Base-by-base conservation (phyloP, 2,888 invertebrate species). In the Acleris emargana region DNA sequence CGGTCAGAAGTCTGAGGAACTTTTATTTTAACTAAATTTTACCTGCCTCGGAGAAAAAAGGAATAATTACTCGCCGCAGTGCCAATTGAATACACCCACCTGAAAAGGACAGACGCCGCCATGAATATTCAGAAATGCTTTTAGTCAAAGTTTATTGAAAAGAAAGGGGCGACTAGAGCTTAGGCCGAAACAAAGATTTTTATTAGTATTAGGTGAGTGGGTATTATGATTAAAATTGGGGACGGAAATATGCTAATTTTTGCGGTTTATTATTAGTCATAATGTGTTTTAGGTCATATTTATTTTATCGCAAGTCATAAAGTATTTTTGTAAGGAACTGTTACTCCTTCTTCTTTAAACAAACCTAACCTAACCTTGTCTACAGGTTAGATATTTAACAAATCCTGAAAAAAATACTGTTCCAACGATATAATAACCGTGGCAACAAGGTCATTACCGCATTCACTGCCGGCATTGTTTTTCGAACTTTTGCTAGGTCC, bases 121-220 rank as follows among this genome's bases (percentile, higher is more conserved):
- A 90, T 92, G 90, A 92, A 92, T 92, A 92, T 91, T 91, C 90
- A 77, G 81, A 78, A 81, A 85, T 73, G 86, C 87, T 89, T 88
- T 91, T 85, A 89, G 80, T 79, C 71, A 75, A 83, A 87, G 82
- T 87, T 90, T 88, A 90, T 89, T 89, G 88, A 88, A 89, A 88
- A 82, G 83, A 81, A 82, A 81, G 73, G 73, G 74, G 18, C 72
- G 71, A 76, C 63, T 62, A 57, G 58, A 62, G 67, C 62, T 70
- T 69, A 63, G 50, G 52, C 11, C 13, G 22, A 11, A 60, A 66
- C 66, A 61, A 66, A 57, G 55, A 61, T 57, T 57, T 61, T 47
- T 66, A 38, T 22, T 47, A 45, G 50, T 25, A 57, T 20, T 54
- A 53, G 50, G 42, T 50, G 55, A 55, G 47, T 55, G 42, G 28